Conservation (phyloP, 2,797 vertebrate genomes). For the Steatocranus sp. region DNA sequence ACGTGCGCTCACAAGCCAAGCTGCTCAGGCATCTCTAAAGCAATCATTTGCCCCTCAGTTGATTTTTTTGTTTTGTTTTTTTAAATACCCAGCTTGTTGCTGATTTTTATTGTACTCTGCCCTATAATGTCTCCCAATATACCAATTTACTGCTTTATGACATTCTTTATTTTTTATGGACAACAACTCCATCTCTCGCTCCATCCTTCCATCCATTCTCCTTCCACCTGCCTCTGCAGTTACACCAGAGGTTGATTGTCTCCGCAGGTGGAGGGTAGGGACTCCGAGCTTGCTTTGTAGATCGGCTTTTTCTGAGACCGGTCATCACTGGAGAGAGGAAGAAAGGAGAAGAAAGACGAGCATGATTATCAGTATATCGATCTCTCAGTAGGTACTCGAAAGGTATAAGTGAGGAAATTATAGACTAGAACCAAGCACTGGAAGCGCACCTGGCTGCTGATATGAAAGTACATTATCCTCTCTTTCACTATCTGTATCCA, state of each 20-base stretch:
- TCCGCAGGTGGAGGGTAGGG: constrained; percentile 62
- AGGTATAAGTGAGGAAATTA: constrained; percentile 59
- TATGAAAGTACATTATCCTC: constrained; percentile 31
- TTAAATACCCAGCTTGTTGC: constrained; percentile 30
- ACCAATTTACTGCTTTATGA: constrained; percentile 1
- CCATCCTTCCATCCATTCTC: constrained; percentile 1
- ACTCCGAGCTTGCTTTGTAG: constrained; percentile 78
- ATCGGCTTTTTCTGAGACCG: constrained; percentile 81
- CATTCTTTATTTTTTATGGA: constrained; percentile 10
- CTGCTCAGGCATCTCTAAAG: constrained; percentile 40
- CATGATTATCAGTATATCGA: constrained; percentile 52
- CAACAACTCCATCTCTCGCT: constrained; percentile 13
- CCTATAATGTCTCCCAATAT: background rate
- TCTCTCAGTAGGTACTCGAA: constrained; percentile 19
- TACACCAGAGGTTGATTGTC: constrained; percentile 82
- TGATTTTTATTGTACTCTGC: constrained; percentile 38
- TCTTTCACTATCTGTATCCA: background rate
- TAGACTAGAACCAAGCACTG: constrained; percentile 25
- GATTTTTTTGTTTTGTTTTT: constrained; percentile 24
- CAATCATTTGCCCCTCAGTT: constrained; percentile 52
- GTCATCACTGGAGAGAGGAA: constrained; percentile 73
- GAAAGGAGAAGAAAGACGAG: constrained; percentile 32
- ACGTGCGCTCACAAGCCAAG: constrained; percentile 26
- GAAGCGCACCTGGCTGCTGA: constrained; percentile 29
- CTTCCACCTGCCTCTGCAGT: constrained; percentile 25